These are phyloP conservation scores for Hippocampus kuda DNA, from an alignment of 2,797 vertebrate species.

Conservation along the genomic window DNA sequence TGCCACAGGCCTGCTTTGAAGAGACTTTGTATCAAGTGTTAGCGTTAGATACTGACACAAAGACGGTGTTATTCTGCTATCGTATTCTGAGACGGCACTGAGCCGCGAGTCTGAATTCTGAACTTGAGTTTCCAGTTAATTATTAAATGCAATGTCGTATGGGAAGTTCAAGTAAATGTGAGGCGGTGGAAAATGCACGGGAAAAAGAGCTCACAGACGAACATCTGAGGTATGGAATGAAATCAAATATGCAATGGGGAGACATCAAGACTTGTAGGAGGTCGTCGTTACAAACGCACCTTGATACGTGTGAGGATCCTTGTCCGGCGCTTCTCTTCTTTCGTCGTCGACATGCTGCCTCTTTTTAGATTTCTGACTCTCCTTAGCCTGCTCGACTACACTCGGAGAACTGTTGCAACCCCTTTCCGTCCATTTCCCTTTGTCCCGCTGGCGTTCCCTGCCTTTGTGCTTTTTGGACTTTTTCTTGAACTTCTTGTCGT, in stretches of 20 bases:
- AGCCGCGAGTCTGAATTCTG: not conserved
- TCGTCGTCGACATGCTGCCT: constrained; percentile 44
- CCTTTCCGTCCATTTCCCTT: constrained; percentile 45
- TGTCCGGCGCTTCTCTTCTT: constrained; percentile 29
- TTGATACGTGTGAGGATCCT: constrained; percentile 42
- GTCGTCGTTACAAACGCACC: constrained; percentile 35
- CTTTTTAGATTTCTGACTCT: constrained; percentile 54
- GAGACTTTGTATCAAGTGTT: not conserved
- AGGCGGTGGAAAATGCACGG: not conserved
- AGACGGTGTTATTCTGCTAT: not conserved
- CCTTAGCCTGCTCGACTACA: constrained; percentile 28
- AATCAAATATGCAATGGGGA: not conserved
- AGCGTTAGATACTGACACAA: not conserved
- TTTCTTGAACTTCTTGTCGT: constrained; percentile 75
- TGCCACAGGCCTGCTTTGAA: not conserved
- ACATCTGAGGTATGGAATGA: not conserved
- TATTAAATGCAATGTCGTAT: not conserved
- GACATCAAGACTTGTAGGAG: not conserved
- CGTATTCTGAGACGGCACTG: not conserved
- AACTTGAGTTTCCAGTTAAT: not conserved
- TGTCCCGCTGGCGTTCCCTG: constrained; percentile 64
- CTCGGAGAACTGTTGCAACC: constrained; percentile 28
- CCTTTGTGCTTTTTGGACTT: constrained; percentile 79
- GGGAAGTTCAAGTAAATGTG: not conserved
- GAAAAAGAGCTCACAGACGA: not conserved